Evolutionary conservation across 2,888 invertebrate species (phyloP).

Genomic region (Drosophila neonasuta): DNA sequence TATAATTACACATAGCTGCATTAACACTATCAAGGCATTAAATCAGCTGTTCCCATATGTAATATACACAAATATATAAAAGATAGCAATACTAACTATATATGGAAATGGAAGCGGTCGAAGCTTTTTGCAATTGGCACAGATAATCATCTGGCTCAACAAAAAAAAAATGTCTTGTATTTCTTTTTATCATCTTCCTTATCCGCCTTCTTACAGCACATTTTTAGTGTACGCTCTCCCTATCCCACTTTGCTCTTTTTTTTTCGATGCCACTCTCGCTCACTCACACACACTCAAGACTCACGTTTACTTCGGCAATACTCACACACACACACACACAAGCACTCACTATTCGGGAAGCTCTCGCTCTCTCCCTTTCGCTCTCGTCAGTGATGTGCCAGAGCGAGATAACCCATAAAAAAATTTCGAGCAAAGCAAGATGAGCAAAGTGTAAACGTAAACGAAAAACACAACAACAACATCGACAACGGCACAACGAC

Average conservation of each 20-base stretch:
- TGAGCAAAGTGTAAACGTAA: slow-evolving; percentile 75
- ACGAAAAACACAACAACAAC: slow-evolving; percentile 55
- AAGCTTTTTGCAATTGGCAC: slow-evolving; percentile 57
- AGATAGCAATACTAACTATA: neutral
- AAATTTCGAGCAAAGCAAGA: slow-evolving; percentile 69
- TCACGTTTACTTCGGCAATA: slow-evolving; percentile 23
- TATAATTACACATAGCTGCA: slow-evolving; percentile 32
- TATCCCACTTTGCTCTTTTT: slow-evolving; percentile 38
- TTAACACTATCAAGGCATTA: slow-evolving; percentile 3
- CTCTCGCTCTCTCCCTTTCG: slow-evolving; percentile 60
- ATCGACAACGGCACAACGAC: slow-evolving; percentile 26
- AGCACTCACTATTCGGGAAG: slow-evolving; percentile 25
- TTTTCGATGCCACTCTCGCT: slow-evolving; percentile 38
- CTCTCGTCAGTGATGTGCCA: slow-evolving; percentile 56
- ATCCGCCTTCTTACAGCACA: slow-evolving; percentile 40
- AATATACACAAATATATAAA: neutral
- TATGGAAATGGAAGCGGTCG: neutral
- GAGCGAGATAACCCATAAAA: slow-evolving; percentile 81
- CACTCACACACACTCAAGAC: slow-evolving; percentile 19
- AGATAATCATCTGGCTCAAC: slow-evolving; percentile 61
- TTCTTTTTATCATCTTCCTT: slow-evolving; percentile 45
- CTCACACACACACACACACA: neutral
- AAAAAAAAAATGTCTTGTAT: neutral
- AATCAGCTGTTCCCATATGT: neutral
- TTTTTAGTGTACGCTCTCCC: slow-evolving; percentile 32